A percentile compares a stretch with the other conserved stretches of the same genome.
These are phyloP conservation scores for Drosophila fungiperda DNA, from an alignment of 2,888 invertebrate genomes.

Conservation along the genomic window DNA sequence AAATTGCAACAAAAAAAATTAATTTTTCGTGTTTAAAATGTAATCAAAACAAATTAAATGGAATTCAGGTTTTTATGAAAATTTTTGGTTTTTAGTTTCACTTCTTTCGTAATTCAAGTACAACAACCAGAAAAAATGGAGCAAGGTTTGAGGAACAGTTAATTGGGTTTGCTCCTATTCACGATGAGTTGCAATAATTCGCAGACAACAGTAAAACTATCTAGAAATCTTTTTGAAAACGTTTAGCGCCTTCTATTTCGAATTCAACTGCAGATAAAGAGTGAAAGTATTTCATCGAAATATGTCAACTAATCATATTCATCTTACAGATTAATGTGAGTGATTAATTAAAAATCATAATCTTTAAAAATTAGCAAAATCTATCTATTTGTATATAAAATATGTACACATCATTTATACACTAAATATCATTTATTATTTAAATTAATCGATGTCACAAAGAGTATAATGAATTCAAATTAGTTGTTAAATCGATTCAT, in stretches of 20 bases:
- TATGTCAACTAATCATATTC: neutral
- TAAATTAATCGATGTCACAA: neutral
- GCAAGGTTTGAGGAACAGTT: neutral
- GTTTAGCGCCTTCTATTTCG: neutral
- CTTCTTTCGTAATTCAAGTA: neutral
- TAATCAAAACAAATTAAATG: neutral
- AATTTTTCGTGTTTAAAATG: neutral
- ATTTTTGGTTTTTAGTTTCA: neutral
- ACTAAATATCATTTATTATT: neutral
- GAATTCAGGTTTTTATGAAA: neutral
- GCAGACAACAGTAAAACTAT: neutral
- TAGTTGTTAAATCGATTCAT: neutral
- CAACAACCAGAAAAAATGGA: neutral
- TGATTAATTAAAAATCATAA: neutral
- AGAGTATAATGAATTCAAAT: neutral
- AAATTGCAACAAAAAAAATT: neutral
- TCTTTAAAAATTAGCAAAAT: neutral
- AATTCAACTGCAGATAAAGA: neutral
- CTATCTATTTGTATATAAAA: neutral
- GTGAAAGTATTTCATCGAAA: neutral
- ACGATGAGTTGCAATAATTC: neutral
- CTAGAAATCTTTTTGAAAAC: neutral
- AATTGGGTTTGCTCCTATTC: neutral
- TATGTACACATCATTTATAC: neutral
- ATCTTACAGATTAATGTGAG: neutral